Evolutionary conservation across 2,797 vertebrate species (phyloP).

Genomic region (Notamacropus eugenii): DNA sequence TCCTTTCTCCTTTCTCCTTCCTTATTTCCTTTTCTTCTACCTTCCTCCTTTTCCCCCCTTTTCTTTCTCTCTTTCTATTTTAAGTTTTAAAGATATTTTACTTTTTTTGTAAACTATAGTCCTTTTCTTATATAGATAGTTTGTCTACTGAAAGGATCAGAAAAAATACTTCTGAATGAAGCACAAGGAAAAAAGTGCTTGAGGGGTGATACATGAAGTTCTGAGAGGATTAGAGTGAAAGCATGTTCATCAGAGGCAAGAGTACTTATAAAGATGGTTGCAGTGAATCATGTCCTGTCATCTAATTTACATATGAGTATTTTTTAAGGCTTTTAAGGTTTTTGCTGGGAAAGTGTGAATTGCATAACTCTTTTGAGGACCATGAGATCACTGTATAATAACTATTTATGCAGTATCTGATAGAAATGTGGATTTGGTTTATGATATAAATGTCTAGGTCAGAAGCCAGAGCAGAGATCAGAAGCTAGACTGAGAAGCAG

Average conservation of each 20-base stretch:
- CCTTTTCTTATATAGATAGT: neutral
- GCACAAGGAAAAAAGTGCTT: neutral
- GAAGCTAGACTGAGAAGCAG: neutral
- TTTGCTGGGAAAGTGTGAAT: neutral
- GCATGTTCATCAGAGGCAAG: neutral
- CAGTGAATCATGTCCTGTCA: neutral
- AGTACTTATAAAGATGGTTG: neutral
- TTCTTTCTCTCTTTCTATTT: neutral
- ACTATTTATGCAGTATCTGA: neutral
- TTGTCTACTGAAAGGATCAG: neutral
- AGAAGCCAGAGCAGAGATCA: neutral
- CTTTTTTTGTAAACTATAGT: neutral
- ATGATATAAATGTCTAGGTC: neutral
- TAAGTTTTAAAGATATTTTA: neutral
- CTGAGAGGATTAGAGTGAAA: neutral
- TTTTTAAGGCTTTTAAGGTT: neutral
- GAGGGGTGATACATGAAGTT: neutral
- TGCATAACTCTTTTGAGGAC: neutral
- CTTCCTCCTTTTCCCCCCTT: no score
- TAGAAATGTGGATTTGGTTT: neutral
- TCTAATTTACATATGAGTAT: neutral
- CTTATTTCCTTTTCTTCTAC: no score
- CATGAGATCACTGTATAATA: neutral
- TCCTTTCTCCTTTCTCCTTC: neutral
- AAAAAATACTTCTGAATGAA: neutral